Base-by-base conservation (phyloP, 2,113 vertebrate species). In the Psilopsiagon aurifrons region DNA sequence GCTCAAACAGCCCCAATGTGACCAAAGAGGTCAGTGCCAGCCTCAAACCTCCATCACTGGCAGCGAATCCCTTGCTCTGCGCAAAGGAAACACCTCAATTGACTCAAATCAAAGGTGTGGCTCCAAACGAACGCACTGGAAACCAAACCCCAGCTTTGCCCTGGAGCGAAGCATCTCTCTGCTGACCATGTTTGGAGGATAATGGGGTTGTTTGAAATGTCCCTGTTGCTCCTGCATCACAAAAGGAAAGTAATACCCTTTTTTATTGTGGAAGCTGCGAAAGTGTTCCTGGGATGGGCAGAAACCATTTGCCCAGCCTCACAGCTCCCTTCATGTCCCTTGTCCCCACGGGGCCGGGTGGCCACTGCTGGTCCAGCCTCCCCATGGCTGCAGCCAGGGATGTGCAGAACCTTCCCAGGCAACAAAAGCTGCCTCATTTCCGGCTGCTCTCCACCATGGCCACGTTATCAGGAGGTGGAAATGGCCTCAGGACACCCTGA, bases 371-470 rank as follows among this genome's bases (percentile, higher is more conserved):
- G 23, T 60, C 70, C 87, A 35, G 60, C 77, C 49, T 75, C 83
- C 51, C 74, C 0, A 24, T 66, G 2, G 78, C 88, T 27, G 86
- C 17, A 11, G 67, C 68, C 55, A 8, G 55, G 37, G 83, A 60
- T 67, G 41, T 33, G 55, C 83, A n/a, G 79, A 88, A 83, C 47
- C 47, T 39, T 67, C 37, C 54, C 54, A 78, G 71, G 51, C 74
- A 87, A 96, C 54, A 93, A 92, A 94, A 95, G 73, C 79, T 74
- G 95, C 90, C 83, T 76, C 43, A 47, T 92, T 91, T 60, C 68
- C 86, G 1, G 1, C 73, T 86, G 93, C 81, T 39, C 55, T 83
- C 46, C 0, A 0, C 0, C 29, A 46, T 63, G 70, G 55, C 27
- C 75, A 35, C 52, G 51, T 87, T 87, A 93, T 74, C 31, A 4